These are phyloP conservation scores for Zophobas atratus DNA, from an alignment of 1,140 invertebrate genomes.

Conservation along the genomic window DNA sequence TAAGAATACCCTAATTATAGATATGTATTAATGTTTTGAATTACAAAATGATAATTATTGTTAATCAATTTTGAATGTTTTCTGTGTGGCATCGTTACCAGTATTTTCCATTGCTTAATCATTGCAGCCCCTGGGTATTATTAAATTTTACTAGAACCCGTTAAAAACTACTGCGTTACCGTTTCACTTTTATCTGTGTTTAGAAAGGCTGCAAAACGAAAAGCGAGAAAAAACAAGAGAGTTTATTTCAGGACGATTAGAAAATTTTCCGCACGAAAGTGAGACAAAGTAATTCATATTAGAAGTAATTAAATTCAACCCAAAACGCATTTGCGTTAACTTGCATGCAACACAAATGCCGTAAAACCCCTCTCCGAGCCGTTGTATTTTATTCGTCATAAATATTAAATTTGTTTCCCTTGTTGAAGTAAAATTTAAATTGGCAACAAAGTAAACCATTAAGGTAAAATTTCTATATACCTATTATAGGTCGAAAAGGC, in stretches of 20 bases:
- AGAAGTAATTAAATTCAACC: slow-evolving; percentile 34
- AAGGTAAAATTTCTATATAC: slow-evolving; percentile 36
- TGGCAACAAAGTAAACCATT: slow-evolving; percentile 29
- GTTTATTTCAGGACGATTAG: slow-evolving; percentile 1
- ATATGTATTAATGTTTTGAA: too few species aligned
- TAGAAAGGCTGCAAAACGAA: too few species aligned
- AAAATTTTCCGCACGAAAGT: neutral
- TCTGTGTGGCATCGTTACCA: too few species aligned
- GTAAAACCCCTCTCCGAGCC: slow-evolving; percentile 10
- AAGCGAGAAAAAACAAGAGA: too few species aligned
- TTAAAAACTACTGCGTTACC: too few species aligned
- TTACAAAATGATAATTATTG: too few species aligned
- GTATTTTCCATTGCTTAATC: too few species aligned
- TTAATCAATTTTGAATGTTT: too few species aligned
- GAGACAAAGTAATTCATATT: slow-evolving; percentile 21
- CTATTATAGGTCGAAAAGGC: slow-evolving; percentile 31
- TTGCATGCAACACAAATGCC: slow-evolving; percentile 38
- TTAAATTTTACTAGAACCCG: too few species aligned
- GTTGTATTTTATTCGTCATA: slow-evolving; percentile 21
- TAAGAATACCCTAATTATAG: too few species aligned
- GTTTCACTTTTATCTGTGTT: too few species aligned
- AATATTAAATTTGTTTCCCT: slow-evolving; percentile 27
- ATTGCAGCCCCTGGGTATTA: too few species aligned
- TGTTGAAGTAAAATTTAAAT: slow-evolving; percentile 32
- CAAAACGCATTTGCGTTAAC: slow-evolving; percentile 38